phyloP scores from a whole-genome alignment of 1,140 invertebrate species.

The Galendromus occidentalis region DNA sequence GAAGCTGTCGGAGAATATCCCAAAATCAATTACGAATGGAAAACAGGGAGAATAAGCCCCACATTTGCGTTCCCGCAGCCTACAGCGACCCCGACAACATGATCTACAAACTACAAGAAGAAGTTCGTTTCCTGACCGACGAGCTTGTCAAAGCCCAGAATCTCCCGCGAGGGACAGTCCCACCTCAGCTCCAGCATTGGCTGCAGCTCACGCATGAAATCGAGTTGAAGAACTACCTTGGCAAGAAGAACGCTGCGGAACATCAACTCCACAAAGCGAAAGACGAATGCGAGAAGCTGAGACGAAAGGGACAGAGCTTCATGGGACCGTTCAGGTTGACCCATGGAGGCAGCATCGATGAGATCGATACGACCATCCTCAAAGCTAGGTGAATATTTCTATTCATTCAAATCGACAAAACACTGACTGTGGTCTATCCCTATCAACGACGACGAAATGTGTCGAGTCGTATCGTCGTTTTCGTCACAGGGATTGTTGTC shows the following conservation, averaged over 20 bases:
- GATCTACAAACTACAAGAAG: conserved; percentile 14
- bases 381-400: conserved; percentile 41
- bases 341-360: conserved; percentile 75
- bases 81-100: neutral
- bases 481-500: too few species aligned
- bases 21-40: too few species aligned
- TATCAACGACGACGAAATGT: too few species aligned
- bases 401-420: too few species aligned
- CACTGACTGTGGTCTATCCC: too few species aligned
- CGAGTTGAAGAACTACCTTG: conserved; percentile 64
- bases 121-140: conserved; percentile 44
- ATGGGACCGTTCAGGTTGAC: conserved; percentile 80
- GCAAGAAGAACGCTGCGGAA: conserved; percentile 63
- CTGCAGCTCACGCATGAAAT: conserved; percentile 81
- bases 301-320: conserved; percentile 67
- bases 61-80: conserved; percentile 19
- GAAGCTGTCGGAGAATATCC: too few species aligned
- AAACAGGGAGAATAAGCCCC: too few species aligned
- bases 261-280: conserved; percentile 63
- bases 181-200: conserved; percentile 71
- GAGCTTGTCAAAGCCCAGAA: conserved; percentile 65
- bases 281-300: conserved; percentile 80
- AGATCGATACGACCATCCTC: conserved; percentile 71
- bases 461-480: too few species aligned
- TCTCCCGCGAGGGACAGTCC: conserved; percentile 64